Evolutionary conservation across 2,113 vertebrate genomes (phyloP), one percentile per base, ranked within the genome.

Genomic region (Corydoras sp.): DNA sequence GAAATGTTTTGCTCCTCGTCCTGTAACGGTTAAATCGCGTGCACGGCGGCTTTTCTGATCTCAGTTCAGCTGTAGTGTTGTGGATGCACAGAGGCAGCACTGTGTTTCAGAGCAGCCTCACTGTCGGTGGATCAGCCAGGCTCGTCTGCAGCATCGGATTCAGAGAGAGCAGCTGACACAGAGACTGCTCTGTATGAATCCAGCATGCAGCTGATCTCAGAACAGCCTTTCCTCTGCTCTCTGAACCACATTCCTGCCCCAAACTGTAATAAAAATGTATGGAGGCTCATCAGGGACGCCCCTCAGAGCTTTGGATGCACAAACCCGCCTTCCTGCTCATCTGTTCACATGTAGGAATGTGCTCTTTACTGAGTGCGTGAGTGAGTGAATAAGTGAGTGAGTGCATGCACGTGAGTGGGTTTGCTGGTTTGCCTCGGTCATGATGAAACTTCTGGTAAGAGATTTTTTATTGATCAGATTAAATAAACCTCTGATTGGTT

Each of bases 361-460:
- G 10, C 48, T 65, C 8, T 3, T 56, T n/a, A 24, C 53, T 50
- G 58, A 50, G 59, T 55, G 10, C 70, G 18, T 24, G 18, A 24
- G 18, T 24, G 18, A 24, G 18, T 24, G 18, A 24, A 24, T 24
- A 24, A 24, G 18, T 24, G 18, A 24, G 18, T 24, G 18, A 24
- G 18, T 24, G 18, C 18, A 24, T 24, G 18, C 18, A 24, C 2
- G 18, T 24, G 18, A 24, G 54, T 58, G 32, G 0, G 18, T 11
- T 8, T 14, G 61, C n/a, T 5, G 9, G 31, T 24, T 24, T 24
- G 51, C 32, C 53, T 18, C 59, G 49, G 48, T 35, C 54, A 74
- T 63, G 60, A 65, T 68, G 66, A 69, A 69, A 61, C 71, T 55
- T 31, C 61, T 62, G 35, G 71, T 74, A 73, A 65, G 71, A 65